Conservation (phyloP, 2,888 invertebrate genomes). For the Steinernema carpocapsae region DNA sequence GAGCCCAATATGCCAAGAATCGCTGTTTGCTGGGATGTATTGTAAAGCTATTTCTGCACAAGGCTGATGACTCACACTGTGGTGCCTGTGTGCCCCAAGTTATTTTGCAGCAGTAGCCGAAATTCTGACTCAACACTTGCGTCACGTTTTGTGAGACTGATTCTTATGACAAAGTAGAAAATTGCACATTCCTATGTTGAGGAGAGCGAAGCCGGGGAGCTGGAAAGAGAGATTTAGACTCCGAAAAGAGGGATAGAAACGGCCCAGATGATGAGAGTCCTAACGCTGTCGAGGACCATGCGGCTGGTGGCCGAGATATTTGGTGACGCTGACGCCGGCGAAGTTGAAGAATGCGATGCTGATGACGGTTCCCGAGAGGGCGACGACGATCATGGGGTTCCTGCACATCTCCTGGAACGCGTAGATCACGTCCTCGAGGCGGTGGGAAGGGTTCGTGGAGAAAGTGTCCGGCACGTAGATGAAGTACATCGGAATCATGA, state of each 20-base stretch:
- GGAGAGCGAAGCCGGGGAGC: constrained; percentile 78
- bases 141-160: too few species aligned
- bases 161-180: too few species aligned
- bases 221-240: constrained; percentile 48
- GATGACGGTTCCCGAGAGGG: constrained; percentile 74
- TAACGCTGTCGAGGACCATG: constrained; percentile 85
- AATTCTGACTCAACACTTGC: too few species aligned
- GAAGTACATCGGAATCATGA: constrained; percentile 83
- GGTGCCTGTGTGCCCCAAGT: too few species aligned
- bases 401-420: constrained; percentile 83
- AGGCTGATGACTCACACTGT: too few species aligned
- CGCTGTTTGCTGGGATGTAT: too few species aligned
- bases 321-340: constrained; percentile 82
- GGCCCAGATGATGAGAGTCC: constrained; percentile 88
- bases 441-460: constrained; percentile 76
- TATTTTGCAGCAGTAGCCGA: too few species aligned
- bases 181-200: constrained; percentile 84
- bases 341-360: constrained; percentile 93
- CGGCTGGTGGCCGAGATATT: constrained; percentile 89
- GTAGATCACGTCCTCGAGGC: constrained; percentile 83
- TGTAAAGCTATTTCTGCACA: too few species aligned
- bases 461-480: constrained; percentile 79
- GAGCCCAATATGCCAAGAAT: too few species aligned
- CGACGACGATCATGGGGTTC: constrained; percentile 75
- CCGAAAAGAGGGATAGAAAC: constrained; percentile 79